Conservation (phyloP, 1,140 invertebrate genomes). For the Drosophila seguyi region DNA sequence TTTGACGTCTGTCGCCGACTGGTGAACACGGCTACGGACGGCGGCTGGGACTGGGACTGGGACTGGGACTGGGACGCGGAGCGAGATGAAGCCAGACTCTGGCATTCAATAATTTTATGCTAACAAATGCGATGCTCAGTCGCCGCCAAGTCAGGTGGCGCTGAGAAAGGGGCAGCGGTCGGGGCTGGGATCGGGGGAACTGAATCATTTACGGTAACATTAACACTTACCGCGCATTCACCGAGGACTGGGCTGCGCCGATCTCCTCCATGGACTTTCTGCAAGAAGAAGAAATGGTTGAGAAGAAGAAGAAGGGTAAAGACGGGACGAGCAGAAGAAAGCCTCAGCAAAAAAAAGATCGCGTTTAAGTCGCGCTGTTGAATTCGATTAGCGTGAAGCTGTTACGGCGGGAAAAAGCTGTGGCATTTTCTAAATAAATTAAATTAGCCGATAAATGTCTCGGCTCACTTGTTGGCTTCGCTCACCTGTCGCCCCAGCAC, state of each 20-base stretch:
- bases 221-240: slow-evolving; percentile 89
- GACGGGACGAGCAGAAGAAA: slow-evolving; percentile 28
- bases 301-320: slow-evolving; percentile 9
- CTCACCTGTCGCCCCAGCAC: slow-evolving; percentile 92
- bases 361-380: slow-evolving; percentile 67
- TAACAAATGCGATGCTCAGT: slow-evolving; percentile 75
- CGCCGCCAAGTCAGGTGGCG: slow-evolving; percentile 60
- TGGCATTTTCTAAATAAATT: slow-evolving; percentile 84
- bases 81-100: slow-evolving; percentile 65
- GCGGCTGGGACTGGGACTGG: slow-evolving; percentile 5
- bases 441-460: slow-evolving; percentile 85
- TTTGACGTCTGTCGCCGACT: slow-evolving; percentile 64
- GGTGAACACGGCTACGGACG: slow-evolving; percentile 24
- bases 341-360: slow-evolving; percentile 27
- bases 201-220: slow-evolving; percentile 81
- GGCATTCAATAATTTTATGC: slow-evolving; percentile 85
- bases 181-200: slow-evolving; percentile 3
- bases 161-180: slow-evolving; percentile 33
- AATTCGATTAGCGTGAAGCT: slow-evolving; percentile 73
- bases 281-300: slow-evolving; percentile 68
- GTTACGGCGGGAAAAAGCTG: slow-evolving; percentile 62
- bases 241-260: slow-evolving; percentile 88
- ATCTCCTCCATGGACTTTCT: slow-evolving; percentile 90
- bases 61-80: slow-evolving; percentile 43
- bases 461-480: slow-evolving; percentile 78